Base-by-base conservation (phyloP, 1,140 invertebrate genomes). In the Aphidius ervi region DNA sequence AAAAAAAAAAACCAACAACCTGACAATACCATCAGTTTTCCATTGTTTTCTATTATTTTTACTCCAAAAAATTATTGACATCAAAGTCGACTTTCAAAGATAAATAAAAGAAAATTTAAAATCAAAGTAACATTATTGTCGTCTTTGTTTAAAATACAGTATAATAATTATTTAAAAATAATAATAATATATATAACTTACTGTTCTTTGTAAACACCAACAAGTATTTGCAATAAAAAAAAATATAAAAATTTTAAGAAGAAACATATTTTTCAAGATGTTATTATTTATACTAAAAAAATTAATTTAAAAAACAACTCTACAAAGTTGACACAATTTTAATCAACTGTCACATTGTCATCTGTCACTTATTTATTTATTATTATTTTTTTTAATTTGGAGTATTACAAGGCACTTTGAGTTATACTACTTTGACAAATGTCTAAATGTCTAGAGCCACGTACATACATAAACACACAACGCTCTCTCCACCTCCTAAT, bases 171-270 rank as follows among this genome's bases (percentile, higher is more conserved):
- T 20, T 43, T 8, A 43, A 43, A 10, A 8, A 10, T 3, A 31
- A 31, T 3, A 31, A 31, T 31, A 31, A 31, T 31, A 31, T 31
- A 23, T 23, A 31, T 43, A 43, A 48, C 59, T 54, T 55, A 60
- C 59, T n/a, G 16, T 48, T 56, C 59, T 23, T 54, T 46, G 50
- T 8, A 52, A 60, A 55, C 59, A 52, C 5, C 5, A 46, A 20
- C 52, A 60, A 6, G 31, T 46, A 46, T 56, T 55, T 46, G 45
- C 41, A 16, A 48, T n/a, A 48, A 49, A n/a, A 23, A 56, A 46
- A n/a, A 45, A 10, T 1, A 10, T 6, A 41, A 58, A 40, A 37
- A 49, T 41, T 20, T 16, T 42, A 41, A 42, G 50, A 6, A 40
- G 8, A 37, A 58, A 40, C 6, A 58, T 16, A 7, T 46, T 48